Conservation (phyloP, 1,140 invertebrate genomes). For the Musca vetustissima region DNA sequence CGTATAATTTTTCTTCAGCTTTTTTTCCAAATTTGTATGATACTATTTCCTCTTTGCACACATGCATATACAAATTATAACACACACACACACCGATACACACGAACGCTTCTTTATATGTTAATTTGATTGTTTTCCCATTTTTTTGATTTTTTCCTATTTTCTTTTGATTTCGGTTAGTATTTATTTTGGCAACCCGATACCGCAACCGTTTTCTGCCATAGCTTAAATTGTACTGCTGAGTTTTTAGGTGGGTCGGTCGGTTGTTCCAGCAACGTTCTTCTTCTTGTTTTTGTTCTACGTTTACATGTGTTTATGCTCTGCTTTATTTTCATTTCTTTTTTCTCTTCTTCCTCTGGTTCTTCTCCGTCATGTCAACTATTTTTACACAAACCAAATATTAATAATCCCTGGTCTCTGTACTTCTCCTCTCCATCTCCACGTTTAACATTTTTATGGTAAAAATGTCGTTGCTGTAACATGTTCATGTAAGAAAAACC, state of each 20-base stretch:
- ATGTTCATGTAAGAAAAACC: conserved; percentile 20
- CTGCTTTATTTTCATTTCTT: no score
- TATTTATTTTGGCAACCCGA: neutral
- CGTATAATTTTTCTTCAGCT: no score
- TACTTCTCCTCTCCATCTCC: no score
- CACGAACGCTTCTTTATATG: neutral
- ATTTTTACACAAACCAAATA: neutral
- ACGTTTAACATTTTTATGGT: neutral
- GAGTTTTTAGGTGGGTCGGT: conserved; percentile 17
- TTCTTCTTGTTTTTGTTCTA: no score
- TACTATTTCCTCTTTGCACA: neutral
- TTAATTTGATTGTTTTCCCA: no score
- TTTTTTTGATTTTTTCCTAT: no score
- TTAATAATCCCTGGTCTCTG: neutral
- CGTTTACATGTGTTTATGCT: neutral
- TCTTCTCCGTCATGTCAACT: neutral
- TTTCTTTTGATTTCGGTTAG: neutral
- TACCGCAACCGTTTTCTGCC: conserved; percentile 1
- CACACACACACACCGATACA: conserved; percentile 5
- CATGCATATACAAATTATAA: neutral
- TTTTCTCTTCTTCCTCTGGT: neutral
- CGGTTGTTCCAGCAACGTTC: neutral
- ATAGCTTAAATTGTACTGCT: conserved; percentile 8
- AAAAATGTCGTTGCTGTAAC: neutral
- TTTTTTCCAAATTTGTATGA: no score